Conservation (phyloP, 2,113 vertebrate species). For the Fregetta grallaria region DNA sequence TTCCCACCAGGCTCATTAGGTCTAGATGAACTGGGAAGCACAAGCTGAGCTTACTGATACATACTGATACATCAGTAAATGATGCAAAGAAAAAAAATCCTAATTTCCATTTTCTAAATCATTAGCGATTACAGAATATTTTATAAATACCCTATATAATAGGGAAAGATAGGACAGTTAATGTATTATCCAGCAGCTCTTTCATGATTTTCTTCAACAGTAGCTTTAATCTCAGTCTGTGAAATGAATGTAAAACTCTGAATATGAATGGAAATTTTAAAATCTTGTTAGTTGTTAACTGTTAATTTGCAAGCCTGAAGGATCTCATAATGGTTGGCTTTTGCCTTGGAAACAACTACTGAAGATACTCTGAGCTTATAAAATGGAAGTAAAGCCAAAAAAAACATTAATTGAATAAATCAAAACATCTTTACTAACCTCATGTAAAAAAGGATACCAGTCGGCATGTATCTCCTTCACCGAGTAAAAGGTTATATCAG, state of each 20-base stretch:
- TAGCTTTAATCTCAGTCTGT: not conserved
- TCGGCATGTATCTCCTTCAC: not conserved
- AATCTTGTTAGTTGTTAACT: not conserved
- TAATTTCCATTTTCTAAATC: not conserved
- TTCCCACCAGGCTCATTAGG: not conserved
- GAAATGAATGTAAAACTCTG: not conserved
- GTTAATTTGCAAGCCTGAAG: not conserved
- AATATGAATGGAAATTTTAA: not conserved
- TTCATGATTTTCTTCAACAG: not conserved
- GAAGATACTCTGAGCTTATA: not conserved
- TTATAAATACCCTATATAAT: not conserved
- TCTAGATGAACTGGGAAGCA: not conserved
- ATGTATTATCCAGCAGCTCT: not conserved
- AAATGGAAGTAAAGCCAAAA: not conserved
- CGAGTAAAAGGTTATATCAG: not conserved
- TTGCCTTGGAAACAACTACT: not conserved
- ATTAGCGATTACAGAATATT: not conserved
- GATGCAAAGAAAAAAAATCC: not conserved
- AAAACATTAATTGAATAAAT: not conserved
- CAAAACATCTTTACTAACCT: not conserved
- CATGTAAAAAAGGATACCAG: not conserved
- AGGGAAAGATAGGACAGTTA: not conserved
- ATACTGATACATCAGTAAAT: not conserved
- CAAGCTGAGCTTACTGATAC: not conserved
- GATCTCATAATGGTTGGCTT: not conserved